phyloP scores from a whole-genome alignment of 1,140 invertebrate genomes.

The Wiebesia pumilae region DNA sequence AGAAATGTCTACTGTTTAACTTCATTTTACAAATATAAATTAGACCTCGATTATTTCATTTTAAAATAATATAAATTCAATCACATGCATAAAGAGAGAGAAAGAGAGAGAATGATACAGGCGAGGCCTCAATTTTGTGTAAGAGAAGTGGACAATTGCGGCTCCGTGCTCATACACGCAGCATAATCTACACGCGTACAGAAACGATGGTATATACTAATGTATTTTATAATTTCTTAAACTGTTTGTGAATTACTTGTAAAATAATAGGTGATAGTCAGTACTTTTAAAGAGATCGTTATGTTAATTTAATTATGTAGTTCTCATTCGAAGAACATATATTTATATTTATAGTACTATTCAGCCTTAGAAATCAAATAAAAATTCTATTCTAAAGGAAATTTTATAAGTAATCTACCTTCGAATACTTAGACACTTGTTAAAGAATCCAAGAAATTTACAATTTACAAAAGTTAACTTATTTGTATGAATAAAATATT shows the following conservation, averaged over 20 bases:
- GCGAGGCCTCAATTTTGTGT: constrained; percentile 42
- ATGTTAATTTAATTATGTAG: neutral
- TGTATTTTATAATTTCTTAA: neutral
- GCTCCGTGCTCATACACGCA: neutral
- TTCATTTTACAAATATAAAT: no score
- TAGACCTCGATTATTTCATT: no score
- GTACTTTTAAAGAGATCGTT: neutral
- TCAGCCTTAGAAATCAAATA: no score
- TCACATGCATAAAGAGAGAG: neutral
- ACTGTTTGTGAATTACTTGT: neutral
- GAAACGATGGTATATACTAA: neutral
- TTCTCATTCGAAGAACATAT: neutral
- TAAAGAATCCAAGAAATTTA: neutral
- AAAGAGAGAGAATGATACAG: neutral
- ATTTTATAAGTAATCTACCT: neutral
- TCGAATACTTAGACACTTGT: neutral
- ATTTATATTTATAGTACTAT: neutral
- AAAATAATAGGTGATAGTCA: neutral
- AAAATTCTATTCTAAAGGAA: neutral
- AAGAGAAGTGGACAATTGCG: constrained; percentile 9
- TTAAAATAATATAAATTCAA: neutral
- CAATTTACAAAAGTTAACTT: neutral
- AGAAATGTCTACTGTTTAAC: no score
- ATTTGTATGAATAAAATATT: neutral
- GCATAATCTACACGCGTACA: neutral